phyloP scores from a whole-genome alignment of 2,888 invertebrate species.

The Phalera bucephala region DNA sequence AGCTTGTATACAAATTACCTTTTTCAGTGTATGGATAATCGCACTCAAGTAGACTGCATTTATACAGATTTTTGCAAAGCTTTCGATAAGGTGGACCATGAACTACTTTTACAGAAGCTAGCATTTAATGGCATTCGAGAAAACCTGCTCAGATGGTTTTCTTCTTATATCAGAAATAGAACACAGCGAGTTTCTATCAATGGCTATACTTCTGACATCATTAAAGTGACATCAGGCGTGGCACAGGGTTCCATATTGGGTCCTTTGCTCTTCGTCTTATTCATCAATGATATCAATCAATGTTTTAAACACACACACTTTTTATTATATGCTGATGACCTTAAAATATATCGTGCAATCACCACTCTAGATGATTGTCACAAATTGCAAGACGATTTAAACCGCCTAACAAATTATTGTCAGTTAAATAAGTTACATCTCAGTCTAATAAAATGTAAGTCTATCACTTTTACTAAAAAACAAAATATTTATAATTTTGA shows the following conservation, averaged over 20 bases:
- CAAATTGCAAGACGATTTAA: background rate
- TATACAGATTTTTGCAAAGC: conserved; percentile 1
- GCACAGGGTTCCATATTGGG: background rate
- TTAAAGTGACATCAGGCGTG: background rate
- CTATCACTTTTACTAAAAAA: background rate
- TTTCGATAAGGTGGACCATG: conserved; percentile 1
- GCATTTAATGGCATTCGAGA: background rate
- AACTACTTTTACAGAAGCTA: background rate
- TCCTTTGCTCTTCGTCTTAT: background rate
- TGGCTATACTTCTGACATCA: background rate
- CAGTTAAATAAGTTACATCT: background rate
- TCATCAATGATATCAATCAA: background rate
- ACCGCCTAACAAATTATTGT: background rate
- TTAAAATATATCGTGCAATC: background rate
- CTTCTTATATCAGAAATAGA: background rate
- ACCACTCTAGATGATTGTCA: background rate
- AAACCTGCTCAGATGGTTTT: background rate
- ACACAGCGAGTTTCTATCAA: background rate
- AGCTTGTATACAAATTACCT: background rate
- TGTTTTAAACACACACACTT: too few species aligned
- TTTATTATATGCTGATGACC: background rate
- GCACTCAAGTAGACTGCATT: background rate
- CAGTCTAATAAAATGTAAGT: background rate
- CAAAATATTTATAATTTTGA: background rate
- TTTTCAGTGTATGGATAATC: background rate